Evolutionary conservation across 2,888 invertebrate species (phyloP).

Genomic region (Nephrotoma guestfalica): DNA sequence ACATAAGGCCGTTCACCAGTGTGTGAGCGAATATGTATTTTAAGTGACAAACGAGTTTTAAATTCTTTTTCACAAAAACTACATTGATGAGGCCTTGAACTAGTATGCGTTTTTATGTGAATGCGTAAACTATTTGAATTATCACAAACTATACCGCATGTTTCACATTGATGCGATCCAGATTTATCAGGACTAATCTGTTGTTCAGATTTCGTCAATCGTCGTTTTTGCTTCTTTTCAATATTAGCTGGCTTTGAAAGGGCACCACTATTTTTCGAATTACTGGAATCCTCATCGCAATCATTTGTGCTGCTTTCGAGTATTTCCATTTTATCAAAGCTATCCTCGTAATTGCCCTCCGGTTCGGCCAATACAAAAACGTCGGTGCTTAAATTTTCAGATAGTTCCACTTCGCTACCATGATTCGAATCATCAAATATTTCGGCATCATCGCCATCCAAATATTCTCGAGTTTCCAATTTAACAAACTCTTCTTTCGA

Average conservation of each 20-base stretch:
- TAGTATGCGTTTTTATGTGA: conserved; percentile 10
- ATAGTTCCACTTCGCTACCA: neutral
- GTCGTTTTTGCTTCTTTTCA: neutral
- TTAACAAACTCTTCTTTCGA: neutral
- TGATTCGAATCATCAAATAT: neutral
- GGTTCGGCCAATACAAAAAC: neutral
- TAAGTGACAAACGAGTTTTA: conserved; percentile 10
- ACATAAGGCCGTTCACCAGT: conserved; percentile 15
- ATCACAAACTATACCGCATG: conserved; percentile 12
- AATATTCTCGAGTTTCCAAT: neutral
- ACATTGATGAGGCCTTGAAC: conserved; percentile 11
- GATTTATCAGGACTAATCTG: neutral
- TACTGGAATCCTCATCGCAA: neutral
- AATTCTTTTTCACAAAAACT: conserved; percentile 12
- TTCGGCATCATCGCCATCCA: neutral
- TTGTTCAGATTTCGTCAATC: neutral
- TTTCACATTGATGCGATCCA: conserved; percentile 11
- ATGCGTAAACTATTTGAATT: conserved; percentile 9
- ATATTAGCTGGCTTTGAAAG: neutral
- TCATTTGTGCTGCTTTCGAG: neutral
- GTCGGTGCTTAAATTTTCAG: neutral
- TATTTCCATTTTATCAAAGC: neutral
- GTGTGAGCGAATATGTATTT: conserved; percentile 13
- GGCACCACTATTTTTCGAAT: neutral
- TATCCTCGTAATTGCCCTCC: neutral